Base-by-base conservation (phyloP, 2,797 vertebrate genomes). In the Crocidura indochinensis region DNA sequence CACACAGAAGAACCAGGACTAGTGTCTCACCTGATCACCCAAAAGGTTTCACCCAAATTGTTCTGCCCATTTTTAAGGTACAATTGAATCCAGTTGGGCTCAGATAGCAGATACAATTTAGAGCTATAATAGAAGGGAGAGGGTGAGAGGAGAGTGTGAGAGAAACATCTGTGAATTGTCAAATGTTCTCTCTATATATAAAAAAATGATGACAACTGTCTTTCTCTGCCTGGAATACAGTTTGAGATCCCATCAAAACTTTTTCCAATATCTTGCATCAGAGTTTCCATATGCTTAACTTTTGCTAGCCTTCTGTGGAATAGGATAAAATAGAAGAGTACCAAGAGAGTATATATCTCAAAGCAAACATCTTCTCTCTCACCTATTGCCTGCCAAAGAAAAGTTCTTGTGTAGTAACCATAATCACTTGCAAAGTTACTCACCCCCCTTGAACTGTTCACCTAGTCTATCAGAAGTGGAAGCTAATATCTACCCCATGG, bases 361-460 rank as follows among this genome's bases (percentile, higher is more conserved):
- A 10, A 3, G 38, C 27, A 60, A 68, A 90, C 8, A 56, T 15
- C 29, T 44, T 56, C 14, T 10, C 29, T 84, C 64, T 22, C 71
- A 47, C 60, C 65, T 84, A 26, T 49, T 27, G 8, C 47, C 77
- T 31, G 49, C 71, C 88, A 93, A 84, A 83, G 19, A 46, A 74
- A 91, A 62, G 31, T 79, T 47, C 80, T 94, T 27, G 24, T 60
- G 0, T 56, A 24, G 73, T 31, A 82, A 60, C 22, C 27, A 38
- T 81, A 38, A 2, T 49, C 86, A 84, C 69, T 47, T 91, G 47
- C 56, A 75, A 27, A 84, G 75, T 87, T 75, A 87, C 71, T 73
- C 82, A 82, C 38, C 24, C 78, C 38, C 84, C 62, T 93, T 38
- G 7, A 78, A 72, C 22, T 60, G 6, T 74, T 84, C 38, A 76